Percentiles rank a stretch among this genome's conserved stretches.
Evolutionary conservation across 1,140 invertebrate genomes (phyloP).

Genomic region (Sesamia nonagrioides): DNA sequence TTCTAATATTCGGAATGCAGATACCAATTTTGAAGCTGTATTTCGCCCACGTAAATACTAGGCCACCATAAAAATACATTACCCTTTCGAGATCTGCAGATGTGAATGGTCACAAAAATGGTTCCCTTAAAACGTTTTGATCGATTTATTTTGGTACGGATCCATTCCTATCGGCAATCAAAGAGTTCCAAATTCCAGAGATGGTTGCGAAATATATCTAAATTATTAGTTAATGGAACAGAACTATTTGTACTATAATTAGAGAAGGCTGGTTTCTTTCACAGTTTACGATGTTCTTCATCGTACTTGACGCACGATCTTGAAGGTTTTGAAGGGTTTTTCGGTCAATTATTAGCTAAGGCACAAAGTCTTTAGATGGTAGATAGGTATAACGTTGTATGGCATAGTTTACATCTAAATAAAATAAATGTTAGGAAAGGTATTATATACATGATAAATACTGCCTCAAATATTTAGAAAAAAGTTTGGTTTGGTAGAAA

Average conservation of each 20-base stretch:
- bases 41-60: background rate
- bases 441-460: too few relatives aligned
- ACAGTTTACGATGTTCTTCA: conserved; percentile 46
- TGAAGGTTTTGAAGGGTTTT: background rate
- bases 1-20: too few relatives aligned
- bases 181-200: background rate
- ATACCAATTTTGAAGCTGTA: background rate
- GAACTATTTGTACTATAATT: conserved; percentile 38
- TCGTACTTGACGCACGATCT: background rate
- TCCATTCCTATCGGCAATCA: conserved; percentile 13
- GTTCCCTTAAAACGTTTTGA: conserved; percentile 30
- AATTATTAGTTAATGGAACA: conserved; percentile 52
- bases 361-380: too few relatives aligned
- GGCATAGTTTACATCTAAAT: too few relatives aligned
- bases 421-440: too few relatives aligned
- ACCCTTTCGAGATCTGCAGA: background rate
- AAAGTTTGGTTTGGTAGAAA: too few relatives aligned
- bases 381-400: too few relatives aligned
- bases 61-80: conserved; percentile 25
- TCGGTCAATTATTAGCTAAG: background rate
- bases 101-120: conserved; percentile 17
- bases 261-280: conserved; percentile 57
- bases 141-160: conserved; percentile 24
- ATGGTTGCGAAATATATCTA: conserved; percentile 51
- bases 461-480: too few relatives aligned